phyloP scores from a whole-genome alignment of 2,888 invertebrate species.

The Tenthredo scrophulariae region DNA sequence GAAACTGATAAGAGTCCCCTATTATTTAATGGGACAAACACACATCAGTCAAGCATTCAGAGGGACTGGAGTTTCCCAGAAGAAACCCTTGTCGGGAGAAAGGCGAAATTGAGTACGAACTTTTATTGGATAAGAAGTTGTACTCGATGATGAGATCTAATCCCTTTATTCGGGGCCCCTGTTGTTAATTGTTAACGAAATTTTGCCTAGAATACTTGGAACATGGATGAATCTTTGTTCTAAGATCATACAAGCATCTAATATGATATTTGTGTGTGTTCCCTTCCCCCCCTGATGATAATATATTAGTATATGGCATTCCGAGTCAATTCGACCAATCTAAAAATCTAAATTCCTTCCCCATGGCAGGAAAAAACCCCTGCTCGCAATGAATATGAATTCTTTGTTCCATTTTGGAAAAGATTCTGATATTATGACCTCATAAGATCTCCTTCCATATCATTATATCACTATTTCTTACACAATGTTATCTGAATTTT shows the following conservation, averaged over 20 bases:
- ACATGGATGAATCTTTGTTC: too few relatives aligned
- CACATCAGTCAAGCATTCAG: neutral
- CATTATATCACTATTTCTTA: neutral
- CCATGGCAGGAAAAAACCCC: too few relatives aligned
- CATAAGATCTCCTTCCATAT: too few relatives aligned
- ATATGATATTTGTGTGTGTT: neutral
- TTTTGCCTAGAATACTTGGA: neutral
- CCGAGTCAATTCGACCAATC: neutral
- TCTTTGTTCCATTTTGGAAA: neutral
- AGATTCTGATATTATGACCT: too few relatives aligned
- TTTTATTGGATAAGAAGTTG: neutral
- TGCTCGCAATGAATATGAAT: neutral
- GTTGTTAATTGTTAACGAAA: neutral
- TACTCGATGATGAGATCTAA: neutral
- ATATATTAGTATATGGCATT: neutral
- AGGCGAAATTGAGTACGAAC: slow-evolving; percentile 1
- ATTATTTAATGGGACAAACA: neutral
- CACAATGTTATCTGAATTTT: neutral
- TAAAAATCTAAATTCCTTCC: neutral
- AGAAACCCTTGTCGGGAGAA: neutral
- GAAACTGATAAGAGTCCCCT: neutral
- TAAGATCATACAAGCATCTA: neutral
- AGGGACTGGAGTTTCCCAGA: slow-evolving; percentile 37
- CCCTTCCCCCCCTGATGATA: neutral
- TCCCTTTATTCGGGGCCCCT: neutral